Evolutionary conservation across 2,888 invertebrate species (phyloP).

Genomic region (Tetranychus truncatus): DNA sequence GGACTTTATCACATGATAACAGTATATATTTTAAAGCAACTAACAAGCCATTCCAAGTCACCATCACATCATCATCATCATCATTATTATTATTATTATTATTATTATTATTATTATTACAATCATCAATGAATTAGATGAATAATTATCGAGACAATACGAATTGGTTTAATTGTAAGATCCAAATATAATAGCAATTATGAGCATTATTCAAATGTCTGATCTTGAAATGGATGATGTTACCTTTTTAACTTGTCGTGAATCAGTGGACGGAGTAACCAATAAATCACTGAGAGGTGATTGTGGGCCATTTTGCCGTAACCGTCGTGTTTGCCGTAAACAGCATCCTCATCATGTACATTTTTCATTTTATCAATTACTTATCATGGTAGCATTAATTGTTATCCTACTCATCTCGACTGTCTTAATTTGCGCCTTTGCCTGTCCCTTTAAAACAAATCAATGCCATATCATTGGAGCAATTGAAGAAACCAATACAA

Average conservation of each 20-base stretch:
- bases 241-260: conserved; percentile 60
- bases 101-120: too few relatives aligned
- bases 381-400: conserved; percentile 25
- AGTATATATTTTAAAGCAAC: too few relatives aligned
- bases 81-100: too few relatives aligned
- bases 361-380: conserved; percentile 8
- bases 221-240: conserved; percentile 82
- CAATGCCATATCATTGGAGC: conserved; percentile 33
- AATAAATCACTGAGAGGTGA: neutral
- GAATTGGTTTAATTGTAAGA: too few relatives aligned
- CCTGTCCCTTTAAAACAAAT: conserved; percentile 45
- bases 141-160: too few relatives aligned
- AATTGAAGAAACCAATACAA: conserved; percentile 1
- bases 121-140: too few relatives aligned
- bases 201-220: conserved; percentile 31
- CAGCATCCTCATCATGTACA: conserved; percentile 11
- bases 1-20: too few relatives aligned
- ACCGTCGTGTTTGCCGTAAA: conserved; percentile 6
- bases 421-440: conserved; percentile 71
- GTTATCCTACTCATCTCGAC: conserved; percentile 35
- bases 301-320: conserved; percentile 8
- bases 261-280: neutral
- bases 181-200: neutral
- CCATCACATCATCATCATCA: too few relatives aligned
- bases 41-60: too few relatives aligned